Evolutionary conservation across 2,888 invertebrate species (phyloP).

Genomic region (Drosophila multiciliata): DNA sequence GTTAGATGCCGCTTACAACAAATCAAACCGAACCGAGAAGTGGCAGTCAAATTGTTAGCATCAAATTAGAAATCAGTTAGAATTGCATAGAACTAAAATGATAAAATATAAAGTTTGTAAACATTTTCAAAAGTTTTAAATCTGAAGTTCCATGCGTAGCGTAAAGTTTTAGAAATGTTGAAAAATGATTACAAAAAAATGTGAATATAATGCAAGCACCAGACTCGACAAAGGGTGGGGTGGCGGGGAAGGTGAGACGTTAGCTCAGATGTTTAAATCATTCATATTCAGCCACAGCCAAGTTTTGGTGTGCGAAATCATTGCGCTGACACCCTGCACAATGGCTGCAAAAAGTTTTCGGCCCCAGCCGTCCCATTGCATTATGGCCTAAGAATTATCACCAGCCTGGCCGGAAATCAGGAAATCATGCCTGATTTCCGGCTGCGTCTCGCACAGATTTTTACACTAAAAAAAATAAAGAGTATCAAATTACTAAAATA

Average conservation of each 20-base stretch:
- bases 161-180: slow-evolving; percentile 63
- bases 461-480: slow-evolving; percentile 10
- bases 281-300: slow-evolving; percentile 54
- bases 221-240: not conserved
- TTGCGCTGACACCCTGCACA: slow-evolving; percentile 63
- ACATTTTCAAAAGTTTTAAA: slow-evolving; percentile 71
- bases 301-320: slow-evolving; percentile 40
- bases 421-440: slow-evolving; percentile 63
- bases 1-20: not conserved
- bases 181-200: slow-evolving; percentile 56
- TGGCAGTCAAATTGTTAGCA: slow-evolving; percentile 46
- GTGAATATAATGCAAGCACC: slow-evolving; percentile 45
- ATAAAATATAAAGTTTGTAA: slow-evolving; percentile 43
- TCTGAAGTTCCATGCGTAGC: slow-evolving; percentile 43
- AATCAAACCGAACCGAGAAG: slow-evolving; percentile 1
- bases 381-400: slow-evolving; percentile 65
- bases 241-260: not conserved
- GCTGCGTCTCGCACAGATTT: slow-evolving; percentile 51
- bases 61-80: slow-evolving; percentile 66
- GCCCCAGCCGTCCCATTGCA: slow-evolving; percentile 25
- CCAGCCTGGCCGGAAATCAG: slow-evolving; percentile 63
- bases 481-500: not conserved
- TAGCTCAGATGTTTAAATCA: slow-evolving; percentile 59
- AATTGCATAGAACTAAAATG: slow-evolving; percentile 35
- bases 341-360: slow-evolving; percentile 67